Evolutionary conservation across 30 jellyfish, hydroid and myxozoan genomes (phyloP), one percentile per base, ranked within the genome.

Genomic region (Morbakka virulenta): DNA sequence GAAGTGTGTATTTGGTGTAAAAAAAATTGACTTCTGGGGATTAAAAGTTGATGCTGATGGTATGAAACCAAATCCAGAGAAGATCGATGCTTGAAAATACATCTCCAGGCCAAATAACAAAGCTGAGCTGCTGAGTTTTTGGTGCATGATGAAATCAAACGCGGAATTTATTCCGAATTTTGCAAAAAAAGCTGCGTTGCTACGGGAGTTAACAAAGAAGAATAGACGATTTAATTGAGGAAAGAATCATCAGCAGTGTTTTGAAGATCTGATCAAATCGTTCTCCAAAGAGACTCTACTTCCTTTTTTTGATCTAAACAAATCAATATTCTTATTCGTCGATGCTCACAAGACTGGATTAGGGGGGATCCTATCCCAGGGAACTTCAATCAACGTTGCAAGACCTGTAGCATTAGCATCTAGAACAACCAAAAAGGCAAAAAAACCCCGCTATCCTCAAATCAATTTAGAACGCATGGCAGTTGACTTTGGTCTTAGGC

Each of bases 11-110:
- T 86, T 77, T 33, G 83, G 72, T 57, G 61, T 51, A 29, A 62
- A 31, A 77, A 87, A 69, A 74, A 76, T 86, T 17, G 67, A 80
- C 50, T 86, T 77, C 77, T 77, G 77, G 83, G 93, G 88, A 24
- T 29, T 86, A 57, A 67, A 50, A 34, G 25, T 86, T 51, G 20
- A 78, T 31, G 28, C 32, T 26, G 88, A 72, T 35, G 96, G 93
- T 23, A 74, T 86, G 27, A 25, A 31, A 30, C 93, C 93, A 25
- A 83, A 79, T 33, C 93, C 96, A 67, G 73, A 57, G 26, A 86
- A 77, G 53, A 74, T 86, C 2, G 32, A 76, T 35, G 93, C 93
- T 4, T 70, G 69, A 0, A 29, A 52, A 6, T 74, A 57, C 0
- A 88, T 84, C 22, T 72, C 69, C 28, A 52, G 65, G 32, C 96